A percentile compares a stretch with the other conserved stretches of the same genome.
These are phyloP conservation scores for Mnemiopsis leidyi DNA, from an alignment of 37 sponge, comb jelly and placozoan genomes.

Conservation along the genomic window DNA sequence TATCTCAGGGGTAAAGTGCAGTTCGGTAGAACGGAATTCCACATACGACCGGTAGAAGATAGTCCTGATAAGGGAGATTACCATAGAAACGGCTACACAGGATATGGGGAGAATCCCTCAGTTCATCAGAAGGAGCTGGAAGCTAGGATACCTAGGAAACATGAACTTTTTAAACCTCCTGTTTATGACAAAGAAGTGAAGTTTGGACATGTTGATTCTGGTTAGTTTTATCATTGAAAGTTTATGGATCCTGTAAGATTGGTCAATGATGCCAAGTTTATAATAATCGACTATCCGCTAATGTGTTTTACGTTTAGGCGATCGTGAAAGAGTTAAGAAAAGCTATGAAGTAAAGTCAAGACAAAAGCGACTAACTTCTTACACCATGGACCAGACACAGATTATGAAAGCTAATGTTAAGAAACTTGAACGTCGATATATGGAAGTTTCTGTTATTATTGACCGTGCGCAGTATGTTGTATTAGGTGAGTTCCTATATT, in stretches of 20 bases:
- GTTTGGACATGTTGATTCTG: background rate
- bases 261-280: background rate
- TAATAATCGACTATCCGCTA: too few species aligned
- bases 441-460: slow-evolving; percentile 3
- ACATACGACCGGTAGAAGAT: background rate
- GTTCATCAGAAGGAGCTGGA: background rate
- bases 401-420: slow-evolving; percentile 47
- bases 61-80: background rate
- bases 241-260: too few species aligned
- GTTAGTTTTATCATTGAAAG: background rate
- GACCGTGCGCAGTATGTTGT: background rate
- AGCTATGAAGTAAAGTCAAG: background rate
- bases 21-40: background rate
- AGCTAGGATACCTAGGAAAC: background rate
- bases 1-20: background rate
- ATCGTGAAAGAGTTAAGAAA: background rate
- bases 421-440: slow-evolving; percentile 1
- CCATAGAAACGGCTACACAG: background rate
- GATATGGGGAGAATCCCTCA: background rate
- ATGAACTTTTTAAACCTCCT: background rate
- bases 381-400: background rate
- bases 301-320: background rate
- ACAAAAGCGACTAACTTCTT: slow-evolving; percentile 18
- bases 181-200: background rate
- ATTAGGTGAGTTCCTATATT: slow-evolving; percentile 45